Percentiles rank a stretch among this genome's conserved stretches.
Evolutionary conservation across 2,888 invertebrate species (phyloP).

Genomic region (Amiota mariae): DNA sequence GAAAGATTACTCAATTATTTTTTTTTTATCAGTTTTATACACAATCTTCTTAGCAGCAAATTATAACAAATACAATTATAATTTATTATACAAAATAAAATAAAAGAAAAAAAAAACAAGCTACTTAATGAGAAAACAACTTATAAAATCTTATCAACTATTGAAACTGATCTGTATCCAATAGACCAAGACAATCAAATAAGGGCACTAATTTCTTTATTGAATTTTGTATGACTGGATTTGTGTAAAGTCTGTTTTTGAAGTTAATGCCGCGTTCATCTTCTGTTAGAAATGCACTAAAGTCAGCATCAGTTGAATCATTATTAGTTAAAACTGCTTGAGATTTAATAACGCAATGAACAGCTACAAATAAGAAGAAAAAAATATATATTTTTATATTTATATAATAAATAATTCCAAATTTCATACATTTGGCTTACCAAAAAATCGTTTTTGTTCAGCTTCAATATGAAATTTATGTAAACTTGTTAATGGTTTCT

Average conservation of each 20-base stretch:
- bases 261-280: constrained; percentile 52
- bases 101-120: too few relatives aligned
- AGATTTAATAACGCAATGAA: constrained; percentile 61
- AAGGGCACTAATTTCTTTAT: constrained; percentile 57
- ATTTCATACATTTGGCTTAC: constrained; percentile 40
- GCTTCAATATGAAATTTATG: constrained; percentile 60
- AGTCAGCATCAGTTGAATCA: constrained; percentile 65
- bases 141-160: too few relatives aligned
- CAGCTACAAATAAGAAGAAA: constrained; percentile 48
- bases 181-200: constrained; percentile 64
- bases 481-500: constrained; percentile 59
- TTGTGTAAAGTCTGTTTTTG: constrained; percentile 61
- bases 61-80: too few relatives aligned
- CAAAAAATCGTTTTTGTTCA: constrained; percentile 61
- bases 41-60: too few relatives aligned
- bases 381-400: not conserved
- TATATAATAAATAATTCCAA: constrained; percentile 37
- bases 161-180: constrained; percentile 55
- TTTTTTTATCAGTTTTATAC: too few relatives aligned
- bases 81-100: too few relatives aligned
- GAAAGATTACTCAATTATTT: too few relatives aligned
- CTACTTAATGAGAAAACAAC: too few relatives aligned
- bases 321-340: constrained; percentile 63
- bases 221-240: constrained; percentile 61
- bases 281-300: constrained; percentile 61